A percentile compares a stretch with the other conserved stretches of the same genome.
phyloP scores from a whole-genome alignment of 1,140 invertebrate genomes.

The Zaprionus lachaisei region DNA sequence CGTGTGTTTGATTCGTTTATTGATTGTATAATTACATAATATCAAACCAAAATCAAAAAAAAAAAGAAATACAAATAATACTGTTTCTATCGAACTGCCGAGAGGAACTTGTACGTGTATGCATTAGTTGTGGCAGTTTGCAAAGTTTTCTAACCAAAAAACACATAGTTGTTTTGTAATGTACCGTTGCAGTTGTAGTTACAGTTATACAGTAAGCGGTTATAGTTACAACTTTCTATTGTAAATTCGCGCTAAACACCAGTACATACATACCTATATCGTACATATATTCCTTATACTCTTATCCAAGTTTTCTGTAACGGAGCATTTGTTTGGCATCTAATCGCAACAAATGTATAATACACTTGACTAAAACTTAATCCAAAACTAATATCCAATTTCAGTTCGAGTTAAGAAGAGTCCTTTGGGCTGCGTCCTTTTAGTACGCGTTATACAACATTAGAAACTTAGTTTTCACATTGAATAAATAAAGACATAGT shows the following conservation, averaged over 20 bases:
- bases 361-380: slow-evolving; percentile 30
- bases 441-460: slow-evolving; percentile 9
- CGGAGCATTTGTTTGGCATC: slow-evolving; percentile 40
- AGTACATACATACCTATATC: slow-evolving; percentile 14
- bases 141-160: slow-evolving; percentile 19
- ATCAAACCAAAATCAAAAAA: neutral
- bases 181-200: slow-evolving; percentile 20
- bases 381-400: slow-evolving; percentile 14
- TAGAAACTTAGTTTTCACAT: slow-evolving; percentile 21
- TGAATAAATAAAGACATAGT: slow-evolving; percentile 19
- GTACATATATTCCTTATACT: slow-evolving; percentile 26
- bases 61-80: neutral
- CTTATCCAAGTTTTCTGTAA: slow-evolving; percentile 18
- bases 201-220: slow-evolving; percentile 15
- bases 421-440: slow-evolving; percentile 12
- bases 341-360: slow-evolving; percentile 35
- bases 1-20: slow-evolving; percentile 29
- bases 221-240: slow-evolving; percentile 28
- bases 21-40: slow-evolving; percentile 23
- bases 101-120: slow-evolving; percentile 36
- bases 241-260: slow-evolving; percentile 30
- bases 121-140: slow-evolving; percentile 33
- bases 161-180: slow-evolving; percentile 25
- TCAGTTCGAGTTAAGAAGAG: neutral
- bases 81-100: slow-evolving; percentile 17